Evolutionary conservation across 2,888 invertebrate species (phyloP).

Genomic region (Tortrix viridana): DNA sequence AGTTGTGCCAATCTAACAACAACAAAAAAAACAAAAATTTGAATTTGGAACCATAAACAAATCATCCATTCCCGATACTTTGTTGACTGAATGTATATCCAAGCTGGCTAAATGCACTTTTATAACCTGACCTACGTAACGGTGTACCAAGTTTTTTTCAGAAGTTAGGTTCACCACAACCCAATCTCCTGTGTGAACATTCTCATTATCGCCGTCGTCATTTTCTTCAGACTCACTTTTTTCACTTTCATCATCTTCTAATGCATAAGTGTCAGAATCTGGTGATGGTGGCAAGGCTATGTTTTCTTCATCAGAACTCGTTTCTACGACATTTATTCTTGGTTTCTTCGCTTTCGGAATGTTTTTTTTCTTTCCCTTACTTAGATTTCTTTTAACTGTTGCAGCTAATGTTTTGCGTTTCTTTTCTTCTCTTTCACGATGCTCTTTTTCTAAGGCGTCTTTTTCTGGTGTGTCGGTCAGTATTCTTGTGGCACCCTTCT

Average conservation of each 20-base stretch:
- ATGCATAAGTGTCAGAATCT: constrained; percentile 31
- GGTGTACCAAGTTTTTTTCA: constrained; percentile 42
- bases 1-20: too few relatives aligned
- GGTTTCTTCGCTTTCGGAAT: constrained; percentile 28
- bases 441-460: constrained; percentile 33
- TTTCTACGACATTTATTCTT: constrained; percentile 29
- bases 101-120: constrained; percentile 37
- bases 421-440: constrained; percentile 29
- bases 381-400: constrained; percentile 24
- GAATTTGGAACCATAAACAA: too few relatives aligned
- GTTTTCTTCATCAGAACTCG: constrained; percentile 36
- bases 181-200: constrained; percentile 42
- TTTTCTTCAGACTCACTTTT: constrained; percentile 33
- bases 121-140: constrained; percentile 44
- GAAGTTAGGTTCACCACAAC: constrained; percentile 44
- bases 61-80: too few relatives aligned
- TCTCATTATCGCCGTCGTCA: constrained; percentile 36
- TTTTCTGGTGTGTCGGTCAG: constrained; percentile 46
- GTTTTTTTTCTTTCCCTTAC: constrained; percentile 20
- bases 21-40: too few relatives aligned
- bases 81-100: too few relatives aligned
- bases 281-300: constrained; percentile 34
- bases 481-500: constrained; percentile 42
- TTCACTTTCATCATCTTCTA: constrained; percentile 28
- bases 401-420: constrained; percentile 13